Evolutionary conservation across 2,113 vertebrate genomes (phyloP).

Genomic region (Nothoprocta pentlandii): DNA sequence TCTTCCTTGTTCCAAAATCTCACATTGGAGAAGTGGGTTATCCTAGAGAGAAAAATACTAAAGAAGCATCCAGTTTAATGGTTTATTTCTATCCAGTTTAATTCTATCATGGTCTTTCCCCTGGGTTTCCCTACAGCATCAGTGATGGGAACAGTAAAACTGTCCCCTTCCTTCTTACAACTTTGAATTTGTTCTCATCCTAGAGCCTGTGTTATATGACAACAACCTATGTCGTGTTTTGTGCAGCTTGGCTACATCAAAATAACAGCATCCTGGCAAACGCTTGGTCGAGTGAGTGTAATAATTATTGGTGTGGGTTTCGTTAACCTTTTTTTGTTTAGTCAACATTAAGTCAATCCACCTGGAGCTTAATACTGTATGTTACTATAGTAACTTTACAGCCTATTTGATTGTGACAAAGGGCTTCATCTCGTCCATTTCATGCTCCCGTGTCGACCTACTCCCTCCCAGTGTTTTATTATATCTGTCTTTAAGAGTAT

Average conservation of each 20-base stretch:
- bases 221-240: neutral
- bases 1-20: neutral
- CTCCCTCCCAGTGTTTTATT: constrained; percentile 85
- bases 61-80: neutral
- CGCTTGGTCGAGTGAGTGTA: constrained; percentile 68
- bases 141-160: neutral
- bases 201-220: neutral
- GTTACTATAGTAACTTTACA: constrained; percentile 94
- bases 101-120: neutral
- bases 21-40: neutral
- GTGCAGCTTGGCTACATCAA: constrained; percentile 44
- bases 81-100: neutral
- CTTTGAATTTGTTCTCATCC: neutral
- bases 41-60: neutral
- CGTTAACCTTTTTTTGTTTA: constrained; percentile 82
- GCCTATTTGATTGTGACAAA: constrained; percentile 89
- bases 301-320: constrained; percentile 81
- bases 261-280: constrained; percentile 74
- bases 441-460: constrained; percentile 86
- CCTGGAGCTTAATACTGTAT: constrained; percentile 84
- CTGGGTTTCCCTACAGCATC: constrained; percentile 14
- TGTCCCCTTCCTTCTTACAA: neutral
- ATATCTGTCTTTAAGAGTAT: constrained; percentile 84
- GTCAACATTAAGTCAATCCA: constrained; percentile 88
- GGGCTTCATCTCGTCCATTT: constrained; percentile 88